A percentile compares a stretch with the other conserved stretches of the same genome.
Evolutionary conservation across 2,888 invertebrate genomes (phyloP).

Genomic region (Dryomyza anilis): DNA sequence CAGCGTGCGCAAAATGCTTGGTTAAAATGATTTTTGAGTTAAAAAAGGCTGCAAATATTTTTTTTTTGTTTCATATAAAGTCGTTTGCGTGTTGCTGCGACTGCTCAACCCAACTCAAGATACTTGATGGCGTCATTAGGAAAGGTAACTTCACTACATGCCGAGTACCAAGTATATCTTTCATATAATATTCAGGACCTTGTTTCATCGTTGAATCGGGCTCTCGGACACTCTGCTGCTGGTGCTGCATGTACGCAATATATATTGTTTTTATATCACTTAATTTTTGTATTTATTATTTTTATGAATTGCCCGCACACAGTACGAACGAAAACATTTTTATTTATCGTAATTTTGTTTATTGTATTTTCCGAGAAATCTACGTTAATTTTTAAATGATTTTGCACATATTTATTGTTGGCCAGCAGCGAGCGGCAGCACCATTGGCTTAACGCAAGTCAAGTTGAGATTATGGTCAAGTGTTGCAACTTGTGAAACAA

Average conservation of each 20-base stretch:
- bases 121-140: constrained; percentile 14
- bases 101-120: constrained; percentile 1
- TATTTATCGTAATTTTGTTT: constrained; percentile 10
- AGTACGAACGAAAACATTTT: too few relatives aligned
- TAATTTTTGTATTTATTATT: too few relatives aligned
- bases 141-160: not conserved
- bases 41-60: too few relatives aligned
- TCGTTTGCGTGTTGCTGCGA: constrained; percentile 1
- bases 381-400: constrained; percentile 19
- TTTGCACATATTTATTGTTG: constrained; percentile 20
- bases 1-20: not conserved
- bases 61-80: too few relatives aligned
- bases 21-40: not conserved
- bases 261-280: too few relatives aligned
- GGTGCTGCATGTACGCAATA: too few relatives aligned
- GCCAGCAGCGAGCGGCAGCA: too few relatives aligned
- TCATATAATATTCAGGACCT: too few relatives aligned
- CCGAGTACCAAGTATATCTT: too few relatives aligned
- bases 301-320: too few relatives aligned
- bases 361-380: constrained; percentile 19
- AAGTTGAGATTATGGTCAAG: not conserved
- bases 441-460: not conserved
- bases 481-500: not conserved
- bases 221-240: too few relatives aligned
- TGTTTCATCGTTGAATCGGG: too few relatives aligned